phyloP scores from a whole-genome alignment of 1,140 invertebrate species.

The Marisa cornuarietis region DNA sequence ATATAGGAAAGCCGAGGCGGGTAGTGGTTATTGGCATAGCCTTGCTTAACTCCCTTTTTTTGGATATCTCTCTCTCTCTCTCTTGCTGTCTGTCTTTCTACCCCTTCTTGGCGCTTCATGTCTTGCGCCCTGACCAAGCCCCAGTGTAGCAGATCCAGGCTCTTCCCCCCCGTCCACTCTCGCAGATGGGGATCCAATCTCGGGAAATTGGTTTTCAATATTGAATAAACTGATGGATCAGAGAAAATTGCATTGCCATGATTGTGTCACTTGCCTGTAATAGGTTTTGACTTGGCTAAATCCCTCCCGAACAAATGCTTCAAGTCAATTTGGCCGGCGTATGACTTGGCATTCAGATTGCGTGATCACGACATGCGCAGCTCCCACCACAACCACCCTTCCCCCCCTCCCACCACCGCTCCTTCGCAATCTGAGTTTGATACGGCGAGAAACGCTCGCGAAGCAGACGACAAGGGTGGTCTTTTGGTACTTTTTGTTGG shows the following conservation, averaged over 20 bases:
- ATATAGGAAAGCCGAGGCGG: slow-evolving; percentile 1
- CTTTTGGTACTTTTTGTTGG: slow-evolving; percentile 4
- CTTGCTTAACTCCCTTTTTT: slow-evolving; percentile 19
- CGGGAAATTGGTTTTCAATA: slow-evolving; percentile 37
- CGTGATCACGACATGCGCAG: slow-evolving; percentile 24
- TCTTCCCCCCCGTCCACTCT: slow-evolving; percentile 13
- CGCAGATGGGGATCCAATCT: slow-evolving; percentile 26
- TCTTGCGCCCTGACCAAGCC: not conserved
- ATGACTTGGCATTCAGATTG: slow-evolving; percentile 39
- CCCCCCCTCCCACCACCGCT: not conserved
- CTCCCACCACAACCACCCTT: not conserved
- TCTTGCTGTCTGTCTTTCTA: not conserved
- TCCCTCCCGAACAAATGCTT: slow-evolving; percentile 31
- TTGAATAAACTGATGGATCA: slow-evolving; percentile 40
- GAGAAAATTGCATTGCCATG: slow-evolving; percentile 38
- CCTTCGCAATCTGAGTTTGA: slow-evolving; percentile 1
- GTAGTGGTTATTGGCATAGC: slow-evolving; percentile 12
- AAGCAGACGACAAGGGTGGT: not conserved
- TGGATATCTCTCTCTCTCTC: not conserved
- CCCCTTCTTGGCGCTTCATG: not conserved
- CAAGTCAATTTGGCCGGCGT: slow-evolving; percentile 34
- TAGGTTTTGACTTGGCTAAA: slow-evolving; percentile 33
- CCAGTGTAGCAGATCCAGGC: not conserved
- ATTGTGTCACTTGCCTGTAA: slow-evolving; percentile 36
- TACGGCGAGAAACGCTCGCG: not conserved